Evolutionary conservation across 2,888 invertebrate species (phyloP).

Genomic region (Gymnocheta viridis): DNA sequence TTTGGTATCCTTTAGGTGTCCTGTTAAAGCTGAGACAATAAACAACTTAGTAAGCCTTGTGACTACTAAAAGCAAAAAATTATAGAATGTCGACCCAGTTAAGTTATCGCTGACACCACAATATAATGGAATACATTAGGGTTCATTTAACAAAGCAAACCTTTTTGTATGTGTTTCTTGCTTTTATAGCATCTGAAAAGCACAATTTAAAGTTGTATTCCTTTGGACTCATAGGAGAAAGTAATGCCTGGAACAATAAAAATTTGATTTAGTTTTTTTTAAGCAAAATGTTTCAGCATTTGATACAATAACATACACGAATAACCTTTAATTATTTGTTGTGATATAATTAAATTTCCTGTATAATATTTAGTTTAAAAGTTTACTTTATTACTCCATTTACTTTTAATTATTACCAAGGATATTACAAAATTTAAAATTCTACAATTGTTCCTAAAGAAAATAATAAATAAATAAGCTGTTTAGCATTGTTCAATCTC

Average conservation of each 20-base stretch:
- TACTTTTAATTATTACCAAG: too few relatives aligned
- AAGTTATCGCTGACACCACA: not conserved
- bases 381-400: too few relatives aligned
- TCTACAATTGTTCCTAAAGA: too few relatives aligned
- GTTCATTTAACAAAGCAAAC: not conserved
- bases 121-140: not conserved
- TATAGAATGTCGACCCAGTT: not conserved
- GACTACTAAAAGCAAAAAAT: constrained; percentile 28
- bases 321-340: too few relatives aligned
- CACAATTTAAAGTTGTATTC: not conserved
- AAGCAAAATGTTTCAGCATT: too few relatives aligned
- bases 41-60: constrained; percentile 48
- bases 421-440: too few relatives aligned
- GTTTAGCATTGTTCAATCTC: not conserved
- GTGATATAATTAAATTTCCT: too few relatives aligned
- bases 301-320: too few relatives aligned
- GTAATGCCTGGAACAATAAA: not conserved
- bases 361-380: too few relatives aligned
- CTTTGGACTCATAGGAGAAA: not conserved
- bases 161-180: not conserved
- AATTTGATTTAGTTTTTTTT: too few relatives aligned
- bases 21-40: too few relatives aligned
- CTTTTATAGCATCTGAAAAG: not conserved
- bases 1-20: not conserved
- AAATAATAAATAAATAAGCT: not conserved